Conservation (phyloP, 2,888 invertebrate genomes). For the Nomada ferruginata region DNA sequence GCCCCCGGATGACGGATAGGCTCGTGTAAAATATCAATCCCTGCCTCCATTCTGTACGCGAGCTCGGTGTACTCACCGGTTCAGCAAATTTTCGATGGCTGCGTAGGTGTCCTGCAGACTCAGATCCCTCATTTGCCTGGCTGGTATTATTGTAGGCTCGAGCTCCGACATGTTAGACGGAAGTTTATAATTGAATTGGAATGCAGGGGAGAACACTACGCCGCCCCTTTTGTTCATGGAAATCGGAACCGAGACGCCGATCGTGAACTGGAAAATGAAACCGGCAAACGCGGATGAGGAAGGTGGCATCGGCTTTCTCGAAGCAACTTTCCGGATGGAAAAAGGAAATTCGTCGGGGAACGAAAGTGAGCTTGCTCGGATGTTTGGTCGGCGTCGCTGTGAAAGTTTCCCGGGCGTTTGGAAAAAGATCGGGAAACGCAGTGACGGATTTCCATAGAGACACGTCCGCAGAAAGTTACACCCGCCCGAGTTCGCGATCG, state of each 20-base stretch:
- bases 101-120: conserved; percentile 77
- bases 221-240: conserved; percentile 77
- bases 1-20: background rate
- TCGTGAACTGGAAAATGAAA: conserved; percentile 74
- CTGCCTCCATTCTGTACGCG: background rate
- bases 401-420: conserved; percentile 22
- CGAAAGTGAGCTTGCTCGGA: conserved; percentile 1
- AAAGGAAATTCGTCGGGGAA: background rate
- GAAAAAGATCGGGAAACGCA: background rate
- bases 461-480: background rate
- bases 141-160: conserved; percentile 74
- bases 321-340: conserved; percentile 8
- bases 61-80: conserved; percentile 75
- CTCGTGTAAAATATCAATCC: background rate
- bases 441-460: background rate
- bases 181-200: conserved; percentile 81
- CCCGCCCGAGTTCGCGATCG: background rate
- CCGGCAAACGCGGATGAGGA: conserved; percentile 2
- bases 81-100: conserved; percentile 76
- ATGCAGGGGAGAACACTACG: conserved; percentile 76
- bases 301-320: conserved; percentile 17
- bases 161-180: conserved; percentile 81
- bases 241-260: conserved; percentile 79
- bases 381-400: conserved; percentile 3
- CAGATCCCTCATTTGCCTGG: conserved; percentile 74